phyloP scores from a whole-genome alignment of 2,888 invertebrate species.

The Germaria angustata region DNA sequence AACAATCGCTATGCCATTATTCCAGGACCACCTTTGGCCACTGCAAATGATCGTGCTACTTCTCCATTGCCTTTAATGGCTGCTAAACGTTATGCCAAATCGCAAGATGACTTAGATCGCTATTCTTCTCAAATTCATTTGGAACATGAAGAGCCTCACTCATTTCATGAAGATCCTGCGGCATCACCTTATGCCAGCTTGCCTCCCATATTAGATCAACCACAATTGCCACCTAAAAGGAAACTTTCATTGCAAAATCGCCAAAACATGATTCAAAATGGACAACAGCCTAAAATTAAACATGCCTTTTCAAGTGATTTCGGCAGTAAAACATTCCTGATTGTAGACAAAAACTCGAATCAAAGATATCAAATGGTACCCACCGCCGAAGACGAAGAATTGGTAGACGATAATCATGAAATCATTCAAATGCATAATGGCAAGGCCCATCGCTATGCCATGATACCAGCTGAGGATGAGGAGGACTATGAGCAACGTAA shows the following conservation, averaged over 20 bases:
- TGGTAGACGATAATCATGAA: constrained; percentile 80
- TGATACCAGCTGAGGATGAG: constrained; percentile 82
- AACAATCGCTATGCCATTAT: constrained; percentile 78
- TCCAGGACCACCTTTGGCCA: constrained; percentile 73
- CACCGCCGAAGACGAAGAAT: constrained; percentile 83
- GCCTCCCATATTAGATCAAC: constrained; percentile 72
- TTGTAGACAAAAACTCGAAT: constrained; percentile 82
- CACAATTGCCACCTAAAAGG: constrained; percentile 67
- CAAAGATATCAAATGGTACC: constrained; percentile 85
- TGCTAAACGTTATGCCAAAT: constrained; percentile 79
- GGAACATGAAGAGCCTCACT: constrained; percentile 73
- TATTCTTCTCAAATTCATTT: constrained; percentile 70
- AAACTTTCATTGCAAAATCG: constrained; percentile 36
- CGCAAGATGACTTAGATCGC: constrained; percentile 78
- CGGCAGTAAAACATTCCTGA: constrained; percentile 78
- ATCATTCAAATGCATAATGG: constrained; percentile 80
- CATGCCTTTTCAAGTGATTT: constrained; percentile 80
- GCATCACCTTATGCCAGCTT: constrained; percentile 76
- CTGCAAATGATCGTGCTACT: constrained; percentile 45
- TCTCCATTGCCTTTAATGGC: constrained; percentile 67
- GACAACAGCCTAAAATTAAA: constrained; percentile 73
- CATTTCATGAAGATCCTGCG: constrained; percentile 75
- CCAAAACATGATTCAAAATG: constrained; percentile 49
- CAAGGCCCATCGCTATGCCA: constrained; percentile 82
- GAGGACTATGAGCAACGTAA: constrained; percentile 73